phyloP scores from a whole-genome alignment of 1,140 invertebrate species.

The Drosophila eugracilis region DNA sequence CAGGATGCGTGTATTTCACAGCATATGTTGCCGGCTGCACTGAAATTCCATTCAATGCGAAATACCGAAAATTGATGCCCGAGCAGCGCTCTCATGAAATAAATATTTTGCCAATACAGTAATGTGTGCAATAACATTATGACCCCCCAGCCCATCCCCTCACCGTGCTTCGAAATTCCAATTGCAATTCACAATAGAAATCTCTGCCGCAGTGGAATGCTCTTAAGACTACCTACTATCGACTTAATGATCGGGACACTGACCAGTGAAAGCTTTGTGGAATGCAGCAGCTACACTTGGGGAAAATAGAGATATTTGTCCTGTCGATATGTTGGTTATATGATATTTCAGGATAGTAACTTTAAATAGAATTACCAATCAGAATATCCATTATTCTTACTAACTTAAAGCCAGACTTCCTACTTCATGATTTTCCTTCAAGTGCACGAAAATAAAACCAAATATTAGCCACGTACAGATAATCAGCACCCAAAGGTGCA shows the following conservation, averaged over 20 bases:
- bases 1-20: slow-evolving; percentile 46
- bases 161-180: slow-evolving; percentile 16
- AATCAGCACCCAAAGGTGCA: slow-evolving; percentile 68
- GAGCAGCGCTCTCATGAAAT: slow-evolving; percentile 41
- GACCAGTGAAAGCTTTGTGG: not conserved
- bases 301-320: too few relatives aligned
- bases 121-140: slow-evolving; percentile 54
- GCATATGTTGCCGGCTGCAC: slow-evolving; percentile 44
- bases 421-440: too few relatives aligned
- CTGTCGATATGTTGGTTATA: too few relatives aligned
- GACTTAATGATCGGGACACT: slow-evolving; percentile 3
- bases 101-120: slow-evolving; percentile 70
- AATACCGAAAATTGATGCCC: slow-evolving; percentile 64
- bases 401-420: too few relatives aligned
- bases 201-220: slow-evolving; percentile 24
- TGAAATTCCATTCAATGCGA: slow-evolving; percentile 60
- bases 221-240: not conserved
- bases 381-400: too few relatives aligned
- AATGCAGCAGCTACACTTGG: not conserved
- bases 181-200: slow-evolving; percentile 9
- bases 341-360: too few relatives aligned
- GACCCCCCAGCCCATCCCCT: too few relatives aligned
- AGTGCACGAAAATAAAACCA: slow-evolving; percentile 18
- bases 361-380: too few relatives aligned
- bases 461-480: slow-evolving; percentile 63